Evolutionary conservation across 2,797 vertebrate species (phyloP).

Genomic region (Hapalemur alaotrensis): DNA sequence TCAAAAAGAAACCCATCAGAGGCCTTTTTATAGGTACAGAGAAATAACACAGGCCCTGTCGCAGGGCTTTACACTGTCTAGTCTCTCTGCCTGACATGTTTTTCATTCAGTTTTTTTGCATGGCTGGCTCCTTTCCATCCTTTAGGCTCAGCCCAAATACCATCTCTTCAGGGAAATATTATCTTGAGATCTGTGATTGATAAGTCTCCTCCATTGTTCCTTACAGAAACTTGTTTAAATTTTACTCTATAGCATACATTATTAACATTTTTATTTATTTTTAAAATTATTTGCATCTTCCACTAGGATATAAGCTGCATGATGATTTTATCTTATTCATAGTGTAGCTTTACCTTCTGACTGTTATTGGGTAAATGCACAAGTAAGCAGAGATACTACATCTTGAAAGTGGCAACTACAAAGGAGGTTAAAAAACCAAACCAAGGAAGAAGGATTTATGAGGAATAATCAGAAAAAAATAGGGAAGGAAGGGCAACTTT

Average conservation of each 20-base stretch:
- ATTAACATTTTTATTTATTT: background rate
- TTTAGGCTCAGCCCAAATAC: background rate
- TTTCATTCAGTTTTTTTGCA: background rate
- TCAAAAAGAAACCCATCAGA: background rate
- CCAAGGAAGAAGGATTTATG: background rate
- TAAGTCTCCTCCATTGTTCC: background rate
- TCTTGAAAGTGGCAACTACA: background rate
- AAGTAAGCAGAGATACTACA: background rate
- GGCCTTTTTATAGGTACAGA: background rate
- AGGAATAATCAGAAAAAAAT: background rate
- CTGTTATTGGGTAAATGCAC: background rate
- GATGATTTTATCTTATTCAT: background rate
- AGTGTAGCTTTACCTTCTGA: background rate
- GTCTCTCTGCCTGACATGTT: background rate
- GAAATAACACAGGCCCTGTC: background rate
- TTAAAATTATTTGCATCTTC: background rate
- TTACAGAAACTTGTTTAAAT: background rate
- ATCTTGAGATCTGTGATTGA: background rate
- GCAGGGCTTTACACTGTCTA: background rate
- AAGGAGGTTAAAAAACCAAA: background rate
- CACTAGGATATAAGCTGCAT: background rate
- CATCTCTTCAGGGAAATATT: background rate
- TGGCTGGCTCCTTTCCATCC: background rate
- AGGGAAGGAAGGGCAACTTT: background rate
- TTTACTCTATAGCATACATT: background rate